Percentiles rank a stretch among this genome's conserved stretches.
phyloP scores from a whole-genome alignment of 2,888 invertebrate species.

The Nesidiocoris tenuis region DNA sequence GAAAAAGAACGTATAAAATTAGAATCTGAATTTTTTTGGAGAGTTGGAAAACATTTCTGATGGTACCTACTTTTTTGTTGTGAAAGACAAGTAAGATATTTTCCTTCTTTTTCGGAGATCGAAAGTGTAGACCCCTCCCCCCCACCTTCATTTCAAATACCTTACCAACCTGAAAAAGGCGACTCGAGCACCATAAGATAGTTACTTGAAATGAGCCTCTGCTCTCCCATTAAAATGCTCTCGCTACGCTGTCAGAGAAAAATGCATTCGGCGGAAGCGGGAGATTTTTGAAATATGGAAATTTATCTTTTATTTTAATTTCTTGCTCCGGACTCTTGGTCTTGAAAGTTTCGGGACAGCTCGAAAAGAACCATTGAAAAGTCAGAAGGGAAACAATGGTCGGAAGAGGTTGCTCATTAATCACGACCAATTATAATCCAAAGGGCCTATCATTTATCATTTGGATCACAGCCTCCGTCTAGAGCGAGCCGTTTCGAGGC shows the following conservation, averaged over 20 bases:
- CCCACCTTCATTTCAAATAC: not conserved
- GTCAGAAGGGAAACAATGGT: constrained; percentile 40
- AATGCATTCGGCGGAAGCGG: constrained; percentile 1
- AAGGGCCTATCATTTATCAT: constrained; percentile 37
- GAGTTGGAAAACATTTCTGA: too few relatives aligned
- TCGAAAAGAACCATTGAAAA: constrained; percentile 39
- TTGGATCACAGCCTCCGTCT: not conserved
- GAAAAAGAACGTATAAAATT: too few relatives aligned
- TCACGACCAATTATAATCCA: constrained; percentile 41
- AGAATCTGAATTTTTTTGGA: too few relatives aligned
- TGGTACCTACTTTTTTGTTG: too few relatives aligned
- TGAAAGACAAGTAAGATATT: too few relatives aligned
- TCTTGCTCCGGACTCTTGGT: constrained; percentile 15
- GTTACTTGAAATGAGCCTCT: too few relatives aligned
- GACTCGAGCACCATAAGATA: too few relatives aligned
- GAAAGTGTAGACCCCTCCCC: too few relatives aligned
- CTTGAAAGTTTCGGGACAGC: constrained; percentile 17
- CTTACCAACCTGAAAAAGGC: too few relatives aligned
- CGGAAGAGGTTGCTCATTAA: constrained; percentile 38
- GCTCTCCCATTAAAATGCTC: too few relatives aligned
- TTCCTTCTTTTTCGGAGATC: too few relatives aligned
- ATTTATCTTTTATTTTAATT: constrained; percentile 37
- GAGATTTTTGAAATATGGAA: constrained; percentile 30
- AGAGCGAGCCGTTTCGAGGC: not conserved
- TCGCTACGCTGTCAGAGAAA: too few relatives aligned